phyloP scores from a whole-genome alignment of 2,113 vertebrate genomes.

The Callipepla squamata region DNA sequence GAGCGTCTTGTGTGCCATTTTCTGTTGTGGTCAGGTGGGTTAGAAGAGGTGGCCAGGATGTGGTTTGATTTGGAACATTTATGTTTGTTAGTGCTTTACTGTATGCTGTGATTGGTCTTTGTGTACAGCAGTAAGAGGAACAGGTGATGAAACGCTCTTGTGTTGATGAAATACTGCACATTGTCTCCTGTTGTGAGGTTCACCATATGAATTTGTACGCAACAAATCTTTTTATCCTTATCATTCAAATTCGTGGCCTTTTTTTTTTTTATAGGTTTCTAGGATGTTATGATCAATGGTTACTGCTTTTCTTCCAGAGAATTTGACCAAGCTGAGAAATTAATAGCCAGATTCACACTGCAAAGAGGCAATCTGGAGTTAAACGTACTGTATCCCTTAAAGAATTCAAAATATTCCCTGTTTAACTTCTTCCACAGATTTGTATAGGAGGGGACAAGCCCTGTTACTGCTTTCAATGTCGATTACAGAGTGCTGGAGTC shows the following conservation, averaged over 20 bases:
- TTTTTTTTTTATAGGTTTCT: neutral
- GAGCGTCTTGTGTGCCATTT: accelerated
- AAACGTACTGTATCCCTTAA: neutral
- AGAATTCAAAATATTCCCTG: neutral
- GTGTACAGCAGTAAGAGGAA: neutral
- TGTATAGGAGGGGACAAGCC: neutral
- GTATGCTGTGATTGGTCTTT: neutral
- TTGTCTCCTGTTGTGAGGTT: neutral
- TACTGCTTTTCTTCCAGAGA: neutral
- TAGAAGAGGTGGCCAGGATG: neutral
- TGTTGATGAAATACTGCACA: neutral
- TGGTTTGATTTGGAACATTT: accelerated
- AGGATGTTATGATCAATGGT: neutral
- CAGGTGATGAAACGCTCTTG: neutral
- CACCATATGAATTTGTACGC: neutral
- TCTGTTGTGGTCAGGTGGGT: neutral
- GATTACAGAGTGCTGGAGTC: neutral
- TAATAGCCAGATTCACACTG: neutral
- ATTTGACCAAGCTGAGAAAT: neutral
- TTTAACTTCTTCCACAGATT: neutral
- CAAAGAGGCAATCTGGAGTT: neutral
- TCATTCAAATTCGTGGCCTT: neutral
- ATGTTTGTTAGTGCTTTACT: accelerated
- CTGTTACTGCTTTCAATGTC: neutral
- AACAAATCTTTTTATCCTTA: neutral